A percentile compares a stretch with the other conserved stretches of the same genome.
These are phyloP conservation scores for Opisthocomus hoazin DNA, from an alignment of 2,113 vertebrate genomes.

Conservation along the genomic window DNA sequence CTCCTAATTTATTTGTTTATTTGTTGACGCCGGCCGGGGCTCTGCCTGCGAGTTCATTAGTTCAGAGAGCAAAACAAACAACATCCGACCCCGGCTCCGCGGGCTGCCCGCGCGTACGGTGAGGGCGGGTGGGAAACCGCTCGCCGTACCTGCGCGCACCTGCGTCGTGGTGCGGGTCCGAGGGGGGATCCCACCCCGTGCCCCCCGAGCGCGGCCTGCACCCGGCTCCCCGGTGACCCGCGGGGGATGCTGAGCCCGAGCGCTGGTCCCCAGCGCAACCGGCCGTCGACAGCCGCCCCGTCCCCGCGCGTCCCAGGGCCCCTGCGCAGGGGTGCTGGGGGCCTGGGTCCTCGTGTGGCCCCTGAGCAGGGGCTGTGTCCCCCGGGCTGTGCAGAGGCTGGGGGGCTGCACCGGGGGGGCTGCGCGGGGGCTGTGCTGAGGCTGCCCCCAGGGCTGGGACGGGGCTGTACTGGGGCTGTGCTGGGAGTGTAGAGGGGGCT, in stretches of 20 bases:
- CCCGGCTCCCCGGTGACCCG: neutral
- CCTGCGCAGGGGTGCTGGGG: no score
- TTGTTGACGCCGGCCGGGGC: slow-evolving; percentile 32
- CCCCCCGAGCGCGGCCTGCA: fast-evolving
- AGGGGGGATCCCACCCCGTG: neutral
- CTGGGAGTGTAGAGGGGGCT: neutral
- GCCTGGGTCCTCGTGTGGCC: no score
- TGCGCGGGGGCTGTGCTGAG: neutral
- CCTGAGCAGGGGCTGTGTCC: neutral
- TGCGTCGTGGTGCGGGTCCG: neutral
- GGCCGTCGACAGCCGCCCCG: fast-evolving
- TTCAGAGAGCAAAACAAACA: slow-evolving; percentile 19
- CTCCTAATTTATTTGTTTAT: slow-evolving; percentile 22
- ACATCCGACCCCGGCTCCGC: neutral
- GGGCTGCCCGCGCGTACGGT: neutral
- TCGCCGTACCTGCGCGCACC: fast-evolving
- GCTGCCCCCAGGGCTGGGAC: neutral
- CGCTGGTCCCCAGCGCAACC: fast-evolving
- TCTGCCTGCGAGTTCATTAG: neutral
- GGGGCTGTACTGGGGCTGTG: neutral
- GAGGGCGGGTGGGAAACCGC: neutral
- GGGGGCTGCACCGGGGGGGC: neutral
- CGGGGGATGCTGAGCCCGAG: neutral
- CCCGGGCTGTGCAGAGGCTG: neutral
- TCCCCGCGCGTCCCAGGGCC: fast-evolving